Base-by-base conservation (phyloP, 1,140 invertebrate species). In the Cotesia chilonis region DNA sequence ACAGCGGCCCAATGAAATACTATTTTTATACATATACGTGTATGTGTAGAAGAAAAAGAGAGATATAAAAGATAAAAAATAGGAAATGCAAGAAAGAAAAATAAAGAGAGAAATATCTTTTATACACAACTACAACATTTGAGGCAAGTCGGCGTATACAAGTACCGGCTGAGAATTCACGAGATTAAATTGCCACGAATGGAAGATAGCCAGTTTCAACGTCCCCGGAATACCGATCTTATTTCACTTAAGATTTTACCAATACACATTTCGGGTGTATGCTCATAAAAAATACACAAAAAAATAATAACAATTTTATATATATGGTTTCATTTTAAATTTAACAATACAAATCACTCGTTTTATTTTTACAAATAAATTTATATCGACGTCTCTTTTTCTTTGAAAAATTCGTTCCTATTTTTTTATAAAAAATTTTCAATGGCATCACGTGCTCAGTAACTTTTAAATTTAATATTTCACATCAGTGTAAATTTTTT, bases 151-250 rank as follows among this genome's bases (percentile, higher is more conserved):
- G 41, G 41, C 41, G 41, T 47, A 47, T 47, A 47, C 41, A 47
- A 47, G 51, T 70, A 79, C 76, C 72, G 72, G 57, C 73, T 65
- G 74, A 74, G 75, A 79, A 78, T 80, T 79, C 77, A 73, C 75
- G 75, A 79, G 80, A 84, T 84, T 84, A 83, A 83, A 84, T 82
- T 82, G 81, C 79, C 79, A 78, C 79, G 80, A 80, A 84, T 84
- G 78, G 80, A 78, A 82, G 80, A 79, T 78, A 81, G 78, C 65
- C 65, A 14, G 67, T 57, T 74, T 75, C 74, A 65, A 71, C 79
- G 84, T 78, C 78, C 78, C 71, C 73, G 76, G 80, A 82, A 84
- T 84, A 79, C 81, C 80, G 83, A 85, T 83, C 80, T 82, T 77
- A 80, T 84, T 78, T 79, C 60, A 65, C 74, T 71, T 35, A n/a